Conservation (phyloP, 2,888 invertebrate species). For the Nesidiocoris tenuis region DNA sequence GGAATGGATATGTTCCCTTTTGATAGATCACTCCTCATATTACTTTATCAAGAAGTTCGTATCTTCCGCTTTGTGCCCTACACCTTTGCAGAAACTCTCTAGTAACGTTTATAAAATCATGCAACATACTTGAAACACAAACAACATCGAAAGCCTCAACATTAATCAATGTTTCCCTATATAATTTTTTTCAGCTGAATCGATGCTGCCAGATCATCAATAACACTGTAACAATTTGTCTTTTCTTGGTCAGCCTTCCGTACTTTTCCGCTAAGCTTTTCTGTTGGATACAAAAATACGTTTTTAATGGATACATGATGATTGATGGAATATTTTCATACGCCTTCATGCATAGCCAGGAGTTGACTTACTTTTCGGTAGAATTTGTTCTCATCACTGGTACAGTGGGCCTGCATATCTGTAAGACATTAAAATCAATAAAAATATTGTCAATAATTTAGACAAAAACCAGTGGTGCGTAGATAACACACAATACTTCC, state of each 20-base stretch:
- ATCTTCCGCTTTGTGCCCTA: too few species aligned
- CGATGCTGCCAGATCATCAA: constrained; percentile 13
- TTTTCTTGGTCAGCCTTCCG: not conserved
- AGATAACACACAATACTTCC: too few species aligned
- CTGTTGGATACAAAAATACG: not conserved
- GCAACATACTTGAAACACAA: constrained; percentile 2
- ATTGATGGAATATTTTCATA: not conserved
- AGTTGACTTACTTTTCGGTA: constrained; percentile 49
- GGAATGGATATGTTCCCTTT: too few species aligned
- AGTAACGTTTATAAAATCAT: too few species aligned
- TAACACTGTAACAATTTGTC: constrained; percentile 15
- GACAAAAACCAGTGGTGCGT: too few species aligned
- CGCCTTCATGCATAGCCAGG: too few species aligned
- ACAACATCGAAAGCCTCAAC: not conserved
- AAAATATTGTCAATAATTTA: too few species aligned
- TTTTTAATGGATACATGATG: not conserved
- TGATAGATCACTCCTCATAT: too few species aligned
- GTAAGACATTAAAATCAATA: too few species aligned
- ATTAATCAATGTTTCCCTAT: too few species aligned
- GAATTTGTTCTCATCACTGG: constrained; percentile 50
- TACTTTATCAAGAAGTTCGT: too few species aligned
- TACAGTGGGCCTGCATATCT: constrained; percentile 51
- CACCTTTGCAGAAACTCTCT: not conserved
- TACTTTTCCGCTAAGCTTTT: constrained; percentile 18
- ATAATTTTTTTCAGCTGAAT: too few species aligned